Evolutionary conservation across 2,113 vertebrate species (phyloP), one percentile per base, ranked within the genome.

Genomic region (Scomber japonicus): DNA sequence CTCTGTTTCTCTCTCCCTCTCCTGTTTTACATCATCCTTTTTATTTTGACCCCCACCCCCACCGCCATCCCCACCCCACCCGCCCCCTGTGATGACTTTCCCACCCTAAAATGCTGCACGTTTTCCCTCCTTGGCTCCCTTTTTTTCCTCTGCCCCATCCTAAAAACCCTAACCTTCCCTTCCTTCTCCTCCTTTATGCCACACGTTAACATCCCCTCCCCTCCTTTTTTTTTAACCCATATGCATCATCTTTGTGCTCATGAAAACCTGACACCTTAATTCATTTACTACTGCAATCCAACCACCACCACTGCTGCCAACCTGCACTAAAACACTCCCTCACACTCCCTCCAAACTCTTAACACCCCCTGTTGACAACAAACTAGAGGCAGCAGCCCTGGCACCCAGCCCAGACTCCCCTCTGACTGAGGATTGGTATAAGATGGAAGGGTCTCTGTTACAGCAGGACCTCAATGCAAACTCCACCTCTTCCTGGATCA

Each of bases 391-490:
- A 79, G 91, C 90, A 88, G 91, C 93, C 66, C 90, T 94, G 93
- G 93, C 91, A 70, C 90, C 93, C 89, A 93, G 91, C 92, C 93
- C 94, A 90, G 92, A 91, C 90, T 94, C 94, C 92, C 94, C 93
- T 91, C 91, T 94, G 93, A 90, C 92, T 81, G 93, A 94, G 91
- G 93, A 94, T 90, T 95, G 95, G 95, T 95, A 91, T 93, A 95
- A 95, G 90, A 93, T 92, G 89, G 94, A 95, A 84, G 94, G 93
- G 91, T 94, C 93, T 87, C 94, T 95, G 88, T 83, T 95, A 94
- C 95, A 95, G 93, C 94, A 95, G 93, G 95, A 95, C 93, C 94
- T 95, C 94, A 96, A 95, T 95, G 95, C 94, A 93, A 96, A 95
- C 93, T 95, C 95, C 85, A 94, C 95, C 89, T 94, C 95, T 80